Base-by-base conservation (phyloP, 2,888 invertebrate species). In the Augochlorella aurata region DNA sequence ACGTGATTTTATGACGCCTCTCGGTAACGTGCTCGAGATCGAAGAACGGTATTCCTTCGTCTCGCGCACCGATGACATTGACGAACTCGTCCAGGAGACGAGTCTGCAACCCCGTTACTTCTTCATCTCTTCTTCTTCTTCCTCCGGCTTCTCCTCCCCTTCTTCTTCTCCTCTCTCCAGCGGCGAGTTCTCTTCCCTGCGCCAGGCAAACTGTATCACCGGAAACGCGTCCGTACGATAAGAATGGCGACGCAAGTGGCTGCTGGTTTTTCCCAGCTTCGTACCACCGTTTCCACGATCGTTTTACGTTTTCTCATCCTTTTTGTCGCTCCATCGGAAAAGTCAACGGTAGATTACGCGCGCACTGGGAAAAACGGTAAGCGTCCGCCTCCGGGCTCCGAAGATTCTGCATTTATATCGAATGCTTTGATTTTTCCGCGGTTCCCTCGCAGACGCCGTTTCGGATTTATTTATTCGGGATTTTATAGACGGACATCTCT, bases 41-140 rank as follows among this genome's bases (percentile, higher is more conserved):
- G 77, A 61, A 89, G 74, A 61, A 90, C 89, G 90, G 90, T 90
- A 87, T 82, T 82, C 68, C 65, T 24, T 71, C 50, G 58, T 44
- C 44, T 58, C 50, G 21, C 78, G 65, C 58, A 79, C 77, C 75
- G 73, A 54, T 61, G 77, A 85, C 80, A 74, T 77, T 74, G 74
- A 71, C 45, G 67, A 76, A 54, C 66, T 63, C 70, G 49, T 63
- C 63, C 47, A 21, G 49, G n/a, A 50, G 24, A 45, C 21, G 63
- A 29, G 47, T 50, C 24, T 16, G 69, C 68, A 65, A 72, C 74
- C 71, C 77, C 75, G 85, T 84, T 85, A 85, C 73, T 66, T 63
- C 50, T 14, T 24, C 52, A 18, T 47, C 38, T 67, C n/a, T 16
- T 12, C 16, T 21, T 50, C 8, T 44, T 14, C 38, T 5, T 38